Evolutionary conservation across 2,797 vertebrate genomes (phyloP).

Genomic region (Xiphophorus birchmanni): DNA sequence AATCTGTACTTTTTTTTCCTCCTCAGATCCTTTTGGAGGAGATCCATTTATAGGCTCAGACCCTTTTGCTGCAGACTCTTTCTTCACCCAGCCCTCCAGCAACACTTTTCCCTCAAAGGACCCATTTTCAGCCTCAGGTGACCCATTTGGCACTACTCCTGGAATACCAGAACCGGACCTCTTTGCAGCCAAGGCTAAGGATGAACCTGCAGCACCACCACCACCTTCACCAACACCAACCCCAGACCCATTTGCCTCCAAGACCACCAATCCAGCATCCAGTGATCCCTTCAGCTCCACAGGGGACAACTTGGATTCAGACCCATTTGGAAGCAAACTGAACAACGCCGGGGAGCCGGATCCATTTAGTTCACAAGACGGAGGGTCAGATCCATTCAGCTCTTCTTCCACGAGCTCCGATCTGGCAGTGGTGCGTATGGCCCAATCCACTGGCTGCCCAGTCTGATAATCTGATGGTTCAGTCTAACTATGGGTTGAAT

Average conservation of each 20-base stretch:
- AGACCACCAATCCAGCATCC: slow-evolving; percentile 41
- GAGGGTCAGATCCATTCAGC: slow-evolving; percentile 76
- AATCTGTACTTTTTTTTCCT: not conserved
- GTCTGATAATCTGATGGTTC: not conserved
- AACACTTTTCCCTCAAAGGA: slow-evolving; percentile 84
- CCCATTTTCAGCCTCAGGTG: slow-evolving; percentile 83
- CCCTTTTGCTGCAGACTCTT: slow-evolving; percentile 93
- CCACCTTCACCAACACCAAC: slow-evolving; percentile 45
- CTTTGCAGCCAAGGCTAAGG: slow-evolving; percentile 70
- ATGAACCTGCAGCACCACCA: slow-evolving; percentile 46
- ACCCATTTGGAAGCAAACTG: slow-evolving; percentile 67
- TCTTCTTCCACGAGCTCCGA: slow-evolving; percentile 59
- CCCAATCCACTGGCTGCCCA: not conserved
- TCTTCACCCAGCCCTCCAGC: slow-evolving; percentile 87
- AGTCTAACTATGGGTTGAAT: not conserved
- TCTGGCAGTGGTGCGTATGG: slow-evolving; percentile 68
- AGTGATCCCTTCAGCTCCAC: slow-evolving; percentile 71
- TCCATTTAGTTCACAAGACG: slow-evolving; percentile 75
- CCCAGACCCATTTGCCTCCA: slow-evolving; percentile 71
- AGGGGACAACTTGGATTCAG: slow-evolving; percentile 29
- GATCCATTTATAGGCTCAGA: slow-evolving; percentile 98
- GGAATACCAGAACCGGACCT: slow-evolving; percentile 71
- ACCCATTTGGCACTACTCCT: slow-evolving; percentile 72
- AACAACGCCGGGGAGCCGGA: slow-evolving; percentile 62
- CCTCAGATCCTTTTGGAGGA: slow-evolving; percentile 91